These are phyloP conservation scores for Ctenopoma kingsleyae DNA, from an alignment of 2,797 vertebrate genomes.

Conservation along the genomic window DNA sequence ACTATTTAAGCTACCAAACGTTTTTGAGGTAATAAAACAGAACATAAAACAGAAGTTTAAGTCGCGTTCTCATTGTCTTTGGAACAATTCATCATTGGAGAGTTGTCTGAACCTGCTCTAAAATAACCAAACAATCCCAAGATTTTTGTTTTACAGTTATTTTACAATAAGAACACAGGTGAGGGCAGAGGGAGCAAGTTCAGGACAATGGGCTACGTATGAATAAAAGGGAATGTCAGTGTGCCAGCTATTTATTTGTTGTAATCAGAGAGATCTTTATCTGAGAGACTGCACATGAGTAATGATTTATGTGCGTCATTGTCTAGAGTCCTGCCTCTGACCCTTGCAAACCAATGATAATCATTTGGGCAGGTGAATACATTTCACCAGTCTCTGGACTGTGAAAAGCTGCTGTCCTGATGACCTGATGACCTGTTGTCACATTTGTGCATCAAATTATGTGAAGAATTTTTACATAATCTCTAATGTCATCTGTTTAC, in stretches of 20 bases:
- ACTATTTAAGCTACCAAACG: neutral
- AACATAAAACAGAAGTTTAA: neutral
- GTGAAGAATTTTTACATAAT: conserved; percentile 36
- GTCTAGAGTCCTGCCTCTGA: conserved; percentile 43
- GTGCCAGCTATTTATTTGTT: conserved; percentile 1
- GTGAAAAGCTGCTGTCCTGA: conserved; percentile 4
- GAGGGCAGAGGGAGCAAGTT: too few relatives aligned
- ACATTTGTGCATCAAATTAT: conserved; percentile 24
- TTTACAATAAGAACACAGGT: too few relatives aligned
- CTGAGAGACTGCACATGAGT: conserved; percentile 36
- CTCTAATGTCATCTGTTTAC: conserved; percentile 4
- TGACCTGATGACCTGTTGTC: conserved; percentile 47
- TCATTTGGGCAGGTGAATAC: conserved; percentile 12
- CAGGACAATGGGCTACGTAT: neutral
- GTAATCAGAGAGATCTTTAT: conserved; percentile 50
- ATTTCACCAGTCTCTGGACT: neutral
- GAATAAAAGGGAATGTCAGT: conserved; percentile 1
- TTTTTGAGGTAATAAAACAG: neutral
- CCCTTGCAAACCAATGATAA: conserved; percentile 40
- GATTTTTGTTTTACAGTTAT: too few relatives aligned
- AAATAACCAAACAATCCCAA: neutral
- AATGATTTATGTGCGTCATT: conserved; percentile 61
- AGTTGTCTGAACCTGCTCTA: neutral
- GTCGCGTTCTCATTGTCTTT: neutral
- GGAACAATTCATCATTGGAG: neutral